These are phyloP conservation scores for Caenorhabditis becei DNA, from an alignment of 2,888 invertebrate species.

Conservation along the genomic window DNA sequence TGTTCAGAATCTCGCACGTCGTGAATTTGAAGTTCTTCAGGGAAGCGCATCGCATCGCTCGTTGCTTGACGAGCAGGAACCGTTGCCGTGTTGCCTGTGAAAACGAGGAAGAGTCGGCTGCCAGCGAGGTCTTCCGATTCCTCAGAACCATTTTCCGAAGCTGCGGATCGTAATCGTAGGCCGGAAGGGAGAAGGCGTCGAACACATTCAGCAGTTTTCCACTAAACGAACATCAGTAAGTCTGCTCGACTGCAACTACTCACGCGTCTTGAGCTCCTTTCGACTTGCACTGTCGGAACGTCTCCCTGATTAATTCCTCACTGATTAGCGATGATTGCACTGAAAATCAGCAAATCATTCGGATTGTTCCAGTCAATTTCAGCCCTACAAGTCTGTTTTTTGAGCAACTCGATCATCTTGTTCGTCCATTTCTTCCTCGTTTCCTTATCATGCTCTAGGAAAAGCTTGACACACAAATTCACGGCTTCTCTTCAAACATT, in stretches of 20 bases:
- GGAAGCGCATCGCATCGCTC: conserved; percentile 60
- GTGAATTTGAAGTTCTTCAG: conserved; percentile 64
- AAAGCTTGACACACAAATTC: conserved; percentile 61
- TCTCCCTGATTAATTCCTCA: conserved; percentile 54
- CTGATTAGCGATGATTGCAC: conserved; percentile 53
- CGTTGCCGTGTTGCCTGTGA: conserved; percentile 58
- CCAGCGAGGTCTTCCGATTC: conserved; percentile 34
- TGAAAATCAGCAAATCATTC: conserved; percentile 11
- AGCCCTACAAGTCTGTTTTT: conserved; percentile 69
- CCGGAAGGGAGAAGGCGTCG: conserved; percentile 63
- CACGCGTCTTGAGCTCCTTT: conserved; percentile 59
- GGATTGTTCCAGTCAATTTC: background rate
- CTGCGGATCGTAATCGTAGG: conserved; percentile 61
- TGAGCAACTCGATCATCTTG: conserved; percentile 67
- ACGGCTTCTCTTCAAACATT: conserved; percentile 64
- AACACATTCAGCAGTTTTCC: conserved; percentile 67
- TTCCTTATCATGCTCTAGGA: conserved; percentile 63
- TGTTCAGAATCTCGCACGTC: conserved; percentile 63
- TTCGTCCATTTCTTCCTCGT: conserved; percentile 65
- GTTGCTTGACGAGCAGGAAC: conserved; percentile 65
- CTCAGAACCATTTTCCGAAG: conserved; percentile 62
- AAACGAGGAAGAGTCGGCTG: conserved; percentile 48
- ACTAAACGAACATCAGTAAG: conserved; percentile 25
- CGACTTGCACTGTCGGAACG: conserved; percentile 61
- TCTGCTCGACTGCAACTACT: conserved; percentile 3